Base-by-base conservation (phyloP, 2,113 vertebrate genomes). In the Marmota monax region DNA sequence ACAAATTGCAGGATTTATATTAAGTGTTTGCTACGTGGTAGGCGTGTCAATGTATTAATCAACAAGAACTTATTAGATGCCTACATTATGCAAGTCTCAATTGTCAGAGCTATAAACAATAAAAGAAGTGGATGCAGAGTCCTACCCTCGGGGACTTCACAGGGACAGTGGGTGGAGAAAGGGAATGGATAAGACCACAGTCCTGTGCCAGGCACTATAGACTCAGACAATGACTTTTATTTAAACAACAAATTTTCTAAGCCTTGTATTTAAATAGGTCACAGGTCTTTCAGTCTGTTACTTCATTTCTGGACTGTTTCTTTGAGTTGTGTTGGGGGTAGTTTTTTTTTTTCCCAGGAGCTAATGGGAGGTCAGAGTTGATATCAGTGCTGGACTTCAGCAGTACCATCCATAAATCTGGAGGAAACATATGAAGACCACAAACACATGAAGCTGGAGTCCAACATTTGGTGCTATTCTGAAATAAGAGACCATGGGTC, bases 161-260 rank as follows among this genome's bases (percentile, higher is more conserved):
- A 5, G 18, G 48, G 13, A 48, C 37, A 51, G 42, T 23, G 51
- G 25, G 13, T 34, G 0, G 53, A 48, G 23, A 22, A 16, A 82
- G 10, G 11, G n/a, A 42, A 25, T 0, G 0, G 23, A n/a, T 3
- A 58, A 37, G 7, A 20, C 16, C 34, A 2, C 1, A 45, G 34
- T 53, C 37, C 29, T 25, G 10, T 45, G 48, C 25, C 39, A 69
- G 42, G 17, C 22, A 32, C 39, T 42, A 14, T n/a, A n/a, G 34
- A 20, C 56, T 27, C 79, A 83, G 29, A 61, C 65, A 32, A 84
- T 7, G 6, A 17, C 34, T 51, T 84, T 45, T 22, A n/a, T 84
- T n/a, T 58, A 51, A 88, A 69, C 22, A 63, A 73, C 34, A 27
- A 65, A 32, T 14, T 22, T 7, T 25, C 2, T 10, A 37, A 42